phyloP scores from a whole-genome alignment of 2,113 vertebrate species.

The Myodes glareolus region DNA sequence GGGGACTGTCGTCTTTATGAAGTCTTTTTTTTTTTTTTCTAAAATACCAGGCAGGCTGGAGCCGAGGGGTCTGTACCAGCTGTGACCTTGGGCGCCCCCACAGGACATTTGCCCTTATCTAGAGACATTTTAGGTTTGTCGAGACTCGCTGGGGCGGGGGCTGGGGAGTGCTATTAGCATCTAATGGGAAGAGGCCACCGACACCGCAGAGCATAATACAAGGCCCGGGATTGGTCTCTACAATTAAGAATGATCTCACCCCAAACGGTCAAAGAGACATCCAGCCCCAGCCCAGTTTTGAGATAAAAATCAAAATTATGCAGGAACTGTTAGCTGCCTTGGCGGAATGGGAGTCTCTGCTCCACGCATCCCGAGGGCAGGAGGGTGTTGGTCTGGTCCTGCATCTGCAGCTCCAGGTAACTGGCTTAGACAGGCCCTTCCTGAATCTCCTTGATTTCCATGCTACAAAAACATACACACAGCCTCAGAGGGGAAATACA shows the following conservation, averaged over 20 bases:
- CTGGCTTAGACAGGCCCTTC: background rate
- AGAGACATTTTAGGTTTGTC: background rate
- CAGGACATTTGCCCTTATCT: background rate
- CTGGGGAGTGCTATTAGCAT: background rate
- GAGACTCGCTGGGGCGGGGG: background rate
- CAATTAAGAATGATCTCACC: background rate
- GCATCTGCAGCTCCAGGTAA: no score
- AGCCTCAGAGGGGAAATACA: background rate
- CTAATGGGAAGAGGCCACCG: background rate
- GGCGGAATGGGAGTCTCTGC: accelerated
- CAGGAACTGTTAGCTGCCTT: background rate
- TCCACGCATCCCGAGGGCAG: no score
- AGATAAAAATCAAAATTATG: background rate
- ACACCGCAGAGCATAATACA: background rate
- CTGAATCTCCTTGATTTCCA: background rate
- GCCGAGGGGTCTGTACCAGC: background rate
- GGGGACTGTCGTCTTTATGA: background rate
- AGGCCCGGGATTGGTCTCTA: background rate
- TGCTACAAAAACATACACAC: background rate
- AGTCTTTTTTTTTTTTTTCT: background rate
- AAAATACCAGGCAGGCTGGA: background rate
- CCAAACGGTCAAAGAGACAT: background rate
- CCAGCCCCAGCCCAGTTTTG: background rate
- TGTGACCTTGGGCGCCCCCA: accelerated
- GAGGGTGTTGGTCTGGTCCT: accelerated